A percentile compares a stretch with the other conserved stretches of the same genome.
Evolutionary conservation across 1,140 invertebrate species (phyloP).

Genomic region (Drosophila dunni): DNA sequence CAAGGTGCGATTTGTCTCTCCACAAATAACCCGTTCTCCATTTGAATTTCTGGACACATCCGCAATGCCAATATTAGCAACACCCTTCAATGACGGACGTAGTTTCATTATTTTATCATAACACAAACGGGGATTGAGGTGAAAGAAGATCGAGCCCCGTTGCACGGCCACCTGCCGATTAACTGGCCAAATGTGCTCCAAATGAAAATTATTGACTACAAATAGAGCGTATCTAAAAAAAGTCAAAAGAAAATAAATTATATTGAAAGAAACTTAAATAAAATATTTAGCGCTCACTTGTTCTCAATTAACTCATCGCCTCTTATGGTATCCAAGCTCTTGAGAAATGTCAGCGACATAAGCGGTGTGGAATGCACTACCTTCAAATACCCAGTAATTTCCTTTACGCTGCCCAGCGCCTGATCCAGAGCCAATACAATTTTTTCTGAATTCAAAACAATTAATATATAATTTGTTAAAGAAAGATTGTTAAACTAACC

Average conservation of each 20-base stretch:
- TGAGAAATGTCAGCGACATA: constrained; percentile 91
- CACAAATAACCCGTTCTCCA: constrained; percentile 95
- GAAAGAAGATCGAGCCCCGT: constrained; percentile 92
- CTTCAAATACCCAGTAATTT: constrained; percentile 92
- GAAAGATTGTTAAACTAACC: constrained; percentile 35
- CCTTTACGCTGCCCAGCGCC: constrained; percentile 89
- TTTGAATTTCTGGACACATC: constrained; percentile 95
- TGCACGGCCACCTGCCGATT: constrained; percentile 86
- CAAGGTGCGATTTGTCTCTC: constrained; percentile 26
- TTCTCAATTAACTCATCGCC: constrained; percentile 68
- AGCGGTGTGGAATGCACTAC: constrained; percentile 91
- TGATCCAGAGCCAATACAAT: constrained; percentile 87
- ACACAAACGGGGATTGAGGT: constrained; percentile 97
- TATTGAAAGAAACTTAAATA: background rate
- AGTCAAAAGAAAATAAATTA: background rate
- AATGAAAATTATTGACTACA: constrained; percentile 95
- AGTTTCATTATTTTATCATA: constrained; percentile 89
- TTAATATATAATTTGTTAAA: background rate
- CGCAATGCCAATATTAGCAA: constrained; percentile 86
- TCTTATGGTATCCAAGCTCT: constrained; percentile 84
- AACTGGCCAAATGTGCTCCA: constrained; percentile 95
- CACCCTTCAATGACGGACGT: constrained; percentile 46
- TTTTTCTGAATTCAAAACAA: constrained; percentile 51
- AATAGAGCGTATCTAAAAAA: constrained; percentile 87
- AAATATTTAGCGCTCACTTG: constrained; percentile 41